These are phyloP conservation scores for Eupithecia pulchellata DNA, from an alignment of 2,888 invertebrate species.

Conservation along the genomic window DNA sequence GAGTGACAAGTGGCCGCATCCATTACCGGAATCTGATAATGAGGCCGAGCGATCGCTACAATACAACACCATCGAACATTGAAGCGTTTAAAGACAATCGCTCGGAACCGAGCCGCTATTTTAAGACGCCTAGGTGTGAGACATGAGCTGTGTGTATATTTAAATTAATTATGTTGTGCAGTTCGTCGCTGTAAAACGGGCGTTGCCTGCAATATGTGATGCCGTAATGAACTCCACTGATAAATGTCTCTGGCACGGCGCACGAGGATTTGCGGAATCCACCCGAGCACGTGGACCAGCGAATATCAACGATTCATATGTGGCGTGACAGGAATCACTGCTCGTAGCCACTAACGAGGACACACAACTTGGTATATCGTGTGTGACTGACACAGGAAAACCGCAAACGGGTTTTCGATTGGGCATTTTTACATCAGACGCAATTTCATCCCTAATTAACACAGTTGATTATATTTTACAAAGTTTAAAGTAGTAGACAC, in stretches of 20 bases:
- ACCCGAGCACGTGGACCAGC: slow-evolving; percentile 21
- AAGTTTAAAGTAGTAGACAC: slow-evolving; percentile 15
- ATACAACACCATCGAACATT: slow-evolving; percentile 32
- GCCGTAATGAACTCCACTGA: slow-evolving; percentile 36
- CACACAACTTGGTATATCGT: slow-evolving; percentile 16
- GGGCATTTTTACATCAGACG: slow-evolving; percentile 20
- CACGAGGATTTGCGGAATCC: slow-evolving; percentile 15
- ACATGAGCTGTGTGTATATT: slow-evolving; percentile 47
- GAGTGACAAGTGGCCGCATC: slow-evolving; percentile 21
- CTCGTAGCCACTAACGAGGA: slow-evolving; percentile 15
- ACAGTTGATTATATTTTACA: slow-evolving; percentile 7
- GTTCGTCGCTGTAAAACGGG: slow-evolving; percentile 37
- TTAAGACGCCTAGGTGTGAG: slow-evolving; percentile 51
- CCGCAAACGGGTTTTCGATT: slow-evolving; percentile 31
- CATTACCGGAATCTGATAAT: slow-evolving; percentile 16
- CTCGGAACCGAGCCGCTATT: slow-evolving; percentile 47
- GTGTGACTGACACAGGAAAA: slow-evolving; percentile 38
- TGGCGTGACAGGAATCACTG: slow-evolving; percentile 4
- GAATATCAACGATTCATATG: slow-evolving; percentile 4
- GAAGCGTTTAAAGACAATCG: slow-evolving; percentile 45
- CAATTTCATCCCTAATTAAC: slow-evolving; percentile 25
- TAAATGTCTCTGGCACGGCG: slow-evolving; percentile 36
- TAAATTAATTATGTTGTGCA: slow-evolving; percentile 51
- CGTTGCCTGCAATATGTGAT: slow-evolving; percentile 36
- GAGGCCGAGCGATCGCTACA: slow-evolving; percentile 24